Percentiles rank a stretch among this genome's conserved stretches.
phyloP scores from a whole-genome alignment of 1,140 invertebrate species.

The Zophobas morio region DNA sequence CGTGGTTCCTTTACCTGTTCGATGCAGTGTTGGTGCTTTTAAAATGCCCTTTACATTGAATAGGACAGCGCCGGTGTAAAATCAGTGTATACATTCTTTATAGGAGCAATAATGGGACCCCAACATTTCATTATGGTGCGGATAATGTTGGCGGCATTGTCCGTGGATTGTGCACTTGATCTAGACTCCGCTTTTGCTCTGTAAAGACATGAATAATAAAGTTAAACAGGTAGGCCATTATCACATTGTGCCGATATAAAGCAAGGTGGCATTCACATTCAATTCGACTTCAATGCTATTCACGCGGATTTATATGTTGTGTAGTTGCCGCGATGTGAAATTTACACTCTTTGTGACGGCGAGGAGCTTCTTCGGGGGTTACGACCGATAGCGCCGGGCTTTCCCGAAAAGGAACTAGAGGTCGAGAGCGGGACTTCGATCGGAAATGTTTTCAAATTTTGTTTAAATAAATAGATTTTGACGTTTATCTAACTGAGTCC shows the following conservation, averaged over 20 bases:
- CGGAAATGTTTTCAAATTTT: too few relatives aligned
- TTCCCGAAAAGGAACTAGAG: too few relatives aligned
- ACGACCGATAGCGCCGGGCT: too few relatives aligned
- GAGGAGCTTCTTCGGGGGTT: too few relatives aligned
- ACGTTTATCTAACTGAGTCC: too few relatives aligned
- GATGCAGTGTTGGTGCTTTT: slow-evolving; percentile 43
- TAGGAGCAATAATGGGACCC: slow-evolving; percentile 62
- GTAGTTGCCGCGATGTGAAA: slow-evolving; percentile 49
- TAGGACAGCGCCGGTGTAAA: slow-evolving; percentile 59
- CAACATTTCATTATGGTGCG: slow-evolving; percentile 64
- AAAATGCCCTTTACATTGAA: slow-evolving; percentile 56
- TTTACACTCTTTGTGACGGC: slow-evolving; percentile 45
- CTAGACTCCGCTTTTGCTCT: slow-evolving; percentile 52
- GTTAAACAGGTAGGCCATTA: slow-evolving; percentile 65
- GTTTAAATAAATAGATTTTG: too few relatives aligned
- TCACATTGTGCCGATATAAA: slow-evolving; percentile 62
- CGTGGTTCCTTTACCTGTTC: slow-evolving; percentile 36
- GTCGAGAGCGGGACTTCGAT: too few relatives aligned
- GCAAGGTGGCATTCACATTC: slow-evolving; percentile 62
- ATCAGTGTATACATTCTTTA: slow-evolving; percentile 64
- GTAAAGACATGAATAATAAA: slow-evolving; percentile 64
- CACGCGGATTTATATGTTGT: slow-evolving; percentile 53
- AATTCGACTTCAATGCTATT: slow-evolving; percentile 57
- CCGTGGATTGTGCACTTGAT: slow-evolving; percentile 65
- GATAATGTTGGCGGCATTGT: slow-evolving; percentile 63